Conservation (phyloP, 2,888 invertebrate species). For the Melolontha melolontha region DNA sequence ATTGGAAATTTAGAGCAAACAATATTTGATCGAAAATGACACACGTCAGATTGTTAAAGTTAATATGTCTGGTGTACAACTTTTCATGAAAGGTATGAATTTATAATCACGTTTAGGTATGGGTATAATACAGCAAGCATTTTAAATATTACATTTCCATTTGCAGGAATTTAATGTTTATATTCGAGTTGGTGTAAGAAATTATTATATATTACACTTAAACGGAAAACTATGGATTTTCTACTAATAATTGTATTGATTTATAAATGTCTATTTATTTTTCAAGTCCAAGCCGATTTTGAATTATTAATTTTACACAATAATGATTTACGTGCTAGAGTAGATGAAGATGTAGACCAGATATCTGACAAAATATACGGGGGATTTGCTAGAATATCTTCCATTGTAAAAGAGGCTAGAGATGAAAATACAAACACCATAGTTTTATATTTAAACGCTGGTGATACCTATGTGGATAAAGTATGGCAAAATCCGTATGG, state of each 20-base stretch:
- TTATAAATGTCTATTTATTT: background rate
- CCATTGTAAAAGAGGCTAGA: constrained; percentile 73
- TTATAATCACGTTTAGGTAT: no score
- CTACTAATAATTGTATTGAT: background rate
- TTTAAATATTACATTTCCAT: no score
- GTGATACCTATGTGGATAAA: constrained; percentile 92
- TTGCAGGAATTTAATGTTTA: no score
- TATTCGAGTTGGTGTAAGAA: no score
- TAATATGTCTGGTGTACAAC: no score
- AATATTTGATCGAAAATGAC: no score
- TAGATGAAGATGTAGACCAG: constrained; percentile 79
- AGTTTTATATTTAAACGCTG: constrained; percentile 89
- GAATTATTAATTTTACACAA: constrained; percentile 86
- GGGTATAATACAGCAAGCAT: no score
- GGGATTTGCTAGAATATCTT: constrained; percentile 84
- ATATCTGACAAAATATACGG: constrained; percentile 67
- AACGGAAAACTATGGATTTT: background rate
- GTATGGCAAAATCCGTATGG: constrained; percentile 88
- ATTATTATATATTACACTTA: no score
- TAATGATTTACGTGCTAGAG: constrained; percentile 91
- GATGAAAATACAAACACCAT: constrained; percentile 67
- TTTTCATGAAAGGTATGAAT: no score
- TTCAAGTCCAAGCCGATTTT: constrained; percentile 59
- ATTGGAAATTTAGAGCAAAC: no score
- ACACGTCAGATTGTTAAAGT: no score